Evolutionary conservation across 2,888 invertebrate species (phyloP).

Genomic region (Tanypteryx hageni): DNA sequence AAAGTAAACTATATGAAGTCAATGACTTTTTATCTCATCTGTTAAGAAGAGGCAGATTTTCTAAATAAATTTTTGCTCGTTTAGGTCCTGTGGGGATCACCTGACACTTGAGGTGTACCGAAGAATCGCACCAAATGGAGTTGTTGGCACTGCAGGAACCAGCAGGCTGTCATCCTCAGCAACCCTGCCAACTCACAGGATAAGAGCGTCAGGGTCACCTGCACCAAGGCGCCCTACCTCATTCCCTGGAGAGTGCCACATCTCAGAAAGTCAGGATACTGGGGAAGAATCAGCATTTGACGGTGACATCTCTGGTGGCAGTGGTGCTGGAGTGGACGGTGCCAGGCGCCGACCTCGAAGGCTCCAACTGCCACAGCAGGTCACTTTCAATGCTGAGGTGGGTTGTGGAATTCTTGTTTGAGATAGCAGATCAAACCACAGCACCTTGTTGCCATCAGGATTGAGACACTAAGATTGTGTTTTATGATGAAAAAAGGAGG

Average conservation of each 20-base stretch:
- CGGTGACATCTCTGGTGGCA: slow-evolving; percentile 62
- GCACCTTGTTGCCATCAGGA: no score
- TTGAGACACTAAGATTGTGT: no score
- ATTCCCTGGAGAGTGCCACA: slow-evolving; percentile 83
- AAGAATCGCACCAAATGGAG: slow-evolving; percentile 76
- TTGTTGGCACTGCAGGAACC: slow-evolving; percentile 70
- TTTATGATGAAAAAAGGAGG: no score
- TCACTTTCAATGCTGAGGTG: slow-evolving; percentile 94
- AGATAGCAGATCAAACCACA: slow-evolving; percentile 68
- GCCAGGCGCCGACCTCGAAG: slow-evolving; percentile 76
- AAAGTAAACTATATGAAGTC: background rate
- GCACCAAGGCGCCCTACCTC: slow-evolving; percentile 75
- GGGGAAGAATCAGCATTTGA: slow-evolving; percentile 58
- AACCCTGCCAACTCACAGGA: slow-evolving; percentile 69
- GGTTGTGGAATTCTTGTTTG: slow-evolving; percentile 91
- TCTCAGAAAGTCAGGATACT: slow-evolving; percentile 77
- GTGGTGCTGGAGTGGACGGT: slow-evolving; percentile 59
- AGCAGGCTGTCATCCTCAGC: slow-evolving; percentile 68
- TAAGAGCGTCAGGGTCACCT: slow-evolving; percentile 69
- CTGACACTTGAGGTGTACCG: slow-evolving; percentile 85
- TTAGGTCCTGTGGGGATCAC: slow-evolving; percentile 84
- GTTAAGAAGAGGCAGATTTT: background rate
- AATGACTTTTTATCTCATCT: background rate
- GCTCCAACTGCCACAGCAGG: slow-evolving; percentile 84
- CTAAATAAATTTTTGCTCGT: slow-evolving; percentile 69